These are phyloP conservation scores for Rapana venosa DNA, from an alignment of 2,888 invertebrate genomes.

Conservation along the genomic window DNA sequence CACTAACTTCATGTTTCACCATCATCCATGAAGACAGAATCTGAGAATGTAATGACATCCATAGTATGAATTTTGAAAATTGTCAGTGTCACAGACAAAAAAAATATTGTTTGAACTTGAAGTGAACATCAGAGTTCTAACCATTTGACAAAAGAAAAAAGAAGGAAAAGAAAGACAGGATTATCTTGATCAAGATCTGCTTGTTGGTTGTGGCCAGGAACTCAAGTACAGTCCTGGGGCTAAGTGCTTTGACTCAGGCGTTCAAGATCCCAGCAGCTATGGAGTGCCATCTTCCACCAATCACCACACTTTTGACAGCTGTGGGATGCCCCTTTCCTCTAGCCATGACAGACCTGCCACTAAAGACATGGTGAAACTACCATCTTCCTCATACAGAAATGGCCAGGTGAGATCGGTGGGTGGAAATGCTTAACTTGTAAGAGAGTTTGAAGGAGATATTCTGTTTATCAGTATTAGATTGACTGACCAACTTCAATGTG, in stretches of 20 bases:
- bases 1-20: neutral
- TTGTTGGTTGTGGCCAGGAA: slow-evolving; percentile 30
- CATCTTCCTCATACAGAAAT: slow-evolving; percentile 46
- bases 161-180: too few species aligned
- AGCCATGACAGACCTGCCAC: slow-evolving; percentile 28
- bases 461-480: neutral
- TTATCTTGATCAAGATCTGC: neutral
- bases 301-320: slow-evolving; percentile 30
- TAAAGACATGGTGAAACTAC: slow-evolving; percentile 41
- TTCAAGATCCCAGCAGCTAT: slow-evolving; percentile 37
- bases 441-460: neutral
- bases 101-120: neutral
- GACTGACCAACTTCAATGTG: neutral
- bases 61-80: too few species aligned
- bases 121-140: too few species aligned
- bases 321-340: slow-evolving; percentile 29
- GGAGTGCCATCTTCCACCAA: slow-evolving; percentile 17
- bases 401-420: slow-evolving; percentile 46
- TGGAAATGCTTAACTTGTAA: neutral
- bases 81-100: neutral
- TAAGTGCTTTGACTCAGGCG: slow-evolving; percentile 44
- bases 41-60: neutral
- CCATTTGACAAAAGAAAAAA: too few species aligned
- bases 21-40: neutral
- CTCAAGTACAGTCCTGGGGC: slow-evolving; percentile 49